Evolutionary conservation across 2,888 invertebrate genomes (phyloP), one percentile per base, ranked within the genome.

Genomic region (Hypomecis atomaria): DNA sequence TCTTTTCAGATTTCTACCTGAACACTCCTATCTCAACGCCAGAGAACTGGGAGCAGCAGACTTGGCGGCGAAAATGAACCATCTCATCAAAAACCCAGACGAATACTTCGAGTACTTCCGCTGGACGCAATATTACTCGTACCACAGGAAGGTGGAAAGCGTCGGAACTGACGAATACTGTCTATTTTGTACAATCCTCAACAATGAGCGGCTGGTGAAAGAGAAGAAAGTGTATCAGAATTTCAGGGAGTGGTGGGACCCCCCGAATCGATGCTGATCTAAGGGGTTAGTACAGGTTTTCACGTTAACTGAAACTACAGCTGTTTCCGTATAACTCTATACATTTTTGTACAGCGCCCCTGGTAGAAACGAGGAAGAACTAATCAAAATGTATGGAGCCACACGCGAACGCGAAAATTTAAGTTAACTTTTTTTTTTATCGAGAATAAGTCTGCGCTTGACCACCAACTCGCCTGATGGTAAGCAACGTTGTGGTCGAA

Each of bases 91-190:
- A 13, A 64, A 77, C 42, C 68, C 66, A 4, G 71, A 75, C 1
- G 66, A 71, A 23, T 81, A 80, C 42, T 65, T 69, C 2, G 62
- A 79, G 11, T 77, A 71, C 57, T 80, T 79, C 59, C 68, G 72
- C 61, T 81, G 80, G 80, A 76, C 69, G 43, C 78, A 74, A n/a
- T 72, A 79, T 62, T 81, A 81, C 59, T 70, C 74, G 0, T 79
- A 73, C 37, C 54, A 73, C 59, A 71, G 71, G 40, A 73, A 72
- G 57, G 59, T 65, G 50, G 75, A 78, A 38, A 75, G 69, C 53
- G 57, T 67, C 10, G 75, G 77, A 13, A 77, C 78, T 1, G 74
- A 78, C 8, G 75, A 77, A 45, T 73, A 78, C 49, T 81, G 81
- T 65, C 63, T 69, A 38, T 74, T 81, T 37, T 81, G 81, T 68